These are phyloP conservation scores for Tetanocera ferruginea DNA, from an alignment of 2,888 invertebrate species.

Conservation along the genomic window DNA sequence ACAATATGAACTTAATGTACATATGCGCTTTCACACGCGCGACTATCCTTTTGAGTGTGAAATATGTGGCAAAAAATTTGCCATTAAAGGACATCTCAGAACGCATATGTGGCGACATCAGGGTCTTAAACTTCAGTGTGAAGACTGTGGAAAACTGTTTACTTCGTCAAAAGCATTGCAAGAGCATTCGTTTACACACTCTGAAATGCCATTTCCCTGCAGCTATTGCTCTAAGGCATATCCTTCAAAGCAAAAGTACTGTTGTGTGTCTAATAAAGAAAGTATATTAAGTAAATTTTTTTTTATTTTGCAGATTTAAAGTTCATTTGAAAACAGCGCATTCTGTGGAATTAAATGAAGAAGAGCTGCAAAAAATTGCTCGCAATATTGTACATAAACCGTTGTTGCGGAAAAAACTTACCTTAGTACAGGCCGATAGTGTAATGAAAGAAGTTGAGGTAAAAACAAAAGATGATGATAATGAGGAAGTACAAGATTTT, in stretches of 20 bases:
- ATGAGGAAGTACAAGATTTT: constrained; percentile 33
- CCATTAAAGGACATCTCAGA: constrained; percentile 53
- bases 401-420: constrained; percentile 49
- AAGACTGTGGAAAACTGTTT: constrained; percentile 55
- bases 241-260: constrained; percentile 56
- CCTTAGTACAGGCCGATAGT: constrained; percentile 52
- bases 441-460: constrained; percentile 52
- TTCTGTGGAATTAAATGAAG: constrained; percentile 48
- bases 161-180: constrained; percentile 55
- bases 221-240: constrained; percentile 52
- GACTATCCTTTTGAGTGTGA: constrained; percentile 55
- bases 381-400: constrained; percentile 45
- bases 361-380: constrained; percentile 49
- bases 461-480: constrained; percentile 45
- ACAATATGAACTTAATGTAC: constrained; percentile 54
- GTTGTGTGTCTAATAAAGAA: constrained; percentile 4
- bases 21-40: constrained; percentile 55
- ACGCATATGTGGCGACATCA: constrained; percentile 57
- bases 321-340: constrained; percentile 53
- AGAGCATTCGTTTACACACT: constrained; percentile 54
- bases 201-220: constrained; percentile 56
- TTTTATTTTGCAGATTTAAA: constrained; percentile 51
- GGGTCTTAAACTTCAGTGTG: constrained; percentile 54
- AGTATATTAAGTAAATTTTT: neutral
- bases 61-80: constrained; percentile 53